A percentile compares a stretch with the other conserved stretches of the same genome.
phyloP scores from a whole-genome alignment of 2,888 invertebrate genomes.

The Zygothrica quintamaculata region DNA sequence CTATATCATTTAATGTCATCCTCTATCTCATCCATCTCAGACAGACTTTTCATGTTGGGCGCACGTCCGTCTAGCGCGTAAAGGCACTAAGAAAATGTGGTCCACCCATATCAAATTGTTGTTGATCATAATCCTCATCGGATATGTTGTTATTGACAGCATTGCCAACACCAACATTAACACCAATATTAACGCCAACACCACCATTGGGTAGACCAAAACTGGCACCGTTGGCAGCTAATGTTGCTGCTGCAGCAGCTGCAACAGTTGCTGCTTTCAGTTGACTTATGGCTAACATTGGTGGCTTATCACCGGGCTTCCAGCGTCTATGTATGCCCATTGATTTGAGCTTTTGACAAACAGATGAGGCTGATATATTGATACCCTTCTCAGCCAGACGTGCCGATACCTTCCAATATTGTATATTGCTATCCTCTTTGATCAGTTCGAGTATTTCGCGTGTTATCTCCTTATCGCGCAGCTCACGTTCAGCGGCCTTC shows the following conservation, averaged over 20 bases:
- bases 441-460: conserved; percentile 83
- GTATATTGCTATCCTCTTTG: conserved; percentile 83
- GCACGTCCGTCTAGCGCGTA: conserved; percentile 72
- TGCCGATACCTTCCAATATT: conserved; percentile 84
- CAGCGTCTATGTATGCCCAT: conserved; percentile 84
- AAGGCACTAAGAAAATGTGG: conserved; percentile 84
- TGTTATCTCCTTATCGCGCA: conserved; percentile 83
- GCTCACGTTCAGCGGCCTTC: conserved; percentile 82
- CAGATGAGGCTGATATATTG: conserved; percentile 84
- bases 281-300: conserved; percentile 80
- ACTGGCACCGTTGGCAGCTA: conserved; percentile 49
- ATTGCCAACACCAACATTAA: conserved; percentile 38
- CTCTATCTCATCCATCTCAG: no score
- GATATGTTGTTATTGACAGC: conserved; percentile 31
- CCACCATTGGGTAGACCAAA: conserved; percentile 38
- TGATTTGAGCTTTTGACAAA: conserved; percentile 84
- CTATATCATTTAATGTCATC: no score
- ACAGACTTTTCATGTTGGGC: no score
- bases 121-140: conserved; percentile 79
- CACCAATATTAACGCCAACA: conserved; percentile 26
- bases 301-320: conserved; percentile 84
- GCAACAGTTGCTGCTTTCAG: conserved; percentile 71
- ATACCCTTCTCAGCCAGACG: conserved; percentile 83
- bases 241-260: conserved; percentile 48
- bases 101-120: conserved; percentile 83